Evolutionary conservation across 1,140 invertebrate species (phyloP).

Genomic region (Choristoneura fumiferana): DNA sequence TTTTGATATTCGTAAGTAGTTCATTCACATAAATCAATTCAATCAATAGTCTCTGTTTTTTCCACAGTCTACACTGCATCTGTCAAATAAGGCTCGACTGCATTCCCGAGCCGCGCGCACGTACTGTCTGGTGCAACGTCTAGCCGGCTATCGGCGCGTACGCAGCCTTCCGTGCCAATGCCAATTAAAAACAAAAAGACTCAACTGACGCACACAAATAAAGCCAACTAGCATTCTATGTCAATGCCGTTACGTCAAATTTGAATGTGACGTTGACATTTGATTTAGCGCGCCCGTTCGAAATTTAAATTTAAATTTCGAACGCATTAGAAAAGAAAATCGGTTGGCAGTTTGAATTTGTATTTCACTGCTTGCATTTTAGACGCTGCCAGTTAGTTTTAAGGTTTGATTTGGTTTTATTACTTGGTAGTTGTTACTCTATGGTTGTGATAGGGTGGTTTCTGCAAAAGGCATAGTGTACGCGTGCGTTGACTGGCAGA

Average conservation of each 20-base stretch:
- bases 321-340: constrained; percentile 17
- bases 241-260: neutral
- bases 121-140: constrained; percentile 48
- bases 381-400: neutral
- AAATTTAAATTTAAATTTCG: constrained; percentile 10
- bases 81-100: constrained; percentile 19
- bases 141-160: constrained; percentile 49
- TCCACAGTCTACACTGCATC: neutral
- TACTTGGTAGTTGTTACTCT: neutral
- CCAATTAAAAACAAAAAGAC: constrained; percentile 19
- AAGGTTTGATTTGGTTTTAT: neutral
- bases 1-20: too few species aligned
- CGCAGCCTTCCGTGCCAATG: constrained; percentile 41
- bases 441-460: neutral
- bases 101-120: constrained; percentile 34
- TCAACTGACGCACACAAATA: neutral
- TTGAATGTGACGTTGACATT: neutral
- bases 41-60: neutral
- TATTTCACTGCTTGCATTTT: neutral
- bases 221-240: neutral
- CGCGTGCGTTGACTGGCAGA: constrained; percentile 31
- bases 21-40: too few species aligned
- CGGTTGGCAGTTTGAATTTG: neutral
- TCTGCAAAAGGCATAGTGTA: constrained; percentile 25
- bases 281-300: neutral